Evolutionary conservation across 2,888 invertebrate genomes (phyloP).

Genomic region (Hemithea aestivaria): DNA sequence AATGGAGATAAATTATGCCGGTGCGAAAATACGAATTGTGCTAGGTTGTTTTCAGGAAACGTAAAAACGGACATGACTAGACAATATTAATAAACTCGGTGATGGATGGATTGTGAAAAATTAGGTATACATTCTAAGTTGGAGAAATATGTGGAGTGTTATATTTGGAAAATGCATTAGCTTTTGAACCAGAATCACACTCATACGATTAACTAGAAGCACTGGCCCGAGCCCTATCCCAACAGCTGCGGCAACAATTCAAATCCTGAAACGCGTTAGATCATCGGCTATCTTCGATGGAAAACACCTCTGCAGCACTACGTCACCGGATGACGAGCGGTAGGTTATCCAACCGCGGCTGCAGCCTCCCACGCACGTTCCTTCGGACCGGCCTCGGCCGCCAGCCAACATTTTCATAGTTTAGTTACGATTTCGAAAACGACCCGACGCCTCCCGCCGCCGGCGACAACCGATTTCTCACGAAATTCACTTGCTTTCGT

Average conservation of each 20-base stretch:
- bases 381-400: constrained; percentile 68
- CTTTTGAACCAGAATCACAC: too few species aligned
- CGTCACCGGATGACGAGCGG: constrained; percentile 61
- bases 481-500: constrained; percentile 65
- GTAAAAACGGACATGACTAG: background rate
- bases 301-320: constrained; percentile 75
- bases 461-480: constrained; percentile 71
- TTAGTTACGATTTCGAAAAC: constrained; percentile 80
- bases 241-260: constrained; percentile 33
- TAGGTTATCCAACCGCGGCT: constrained; percentile 63
- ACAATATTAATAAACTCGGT: too few species aligned
- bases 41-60: background rate
- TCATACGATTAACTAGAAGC: too few species aligned
- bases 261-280: constrained; percentile 40
- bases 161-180: too few species aligned
- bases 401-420: constrained; percentile 74
- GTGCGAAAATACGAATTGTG: background rate
- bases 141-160: too few species aligned
- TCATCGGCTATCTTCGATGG: constrained; percentile 69
- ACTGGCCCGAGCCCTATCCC: constrained; percentile 31
- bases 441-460: constrained; percentile 79
- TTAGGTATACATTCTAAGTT: too few species aligned
- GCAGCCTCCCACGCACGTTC: constrained; percentile 70
- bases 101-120: too few species aligned
- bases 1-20: background rate